Evolutionary conservation across 2,888 invertebrate genomes (phyloP).

Genomic region (Hydriomena furcata): DNA sequence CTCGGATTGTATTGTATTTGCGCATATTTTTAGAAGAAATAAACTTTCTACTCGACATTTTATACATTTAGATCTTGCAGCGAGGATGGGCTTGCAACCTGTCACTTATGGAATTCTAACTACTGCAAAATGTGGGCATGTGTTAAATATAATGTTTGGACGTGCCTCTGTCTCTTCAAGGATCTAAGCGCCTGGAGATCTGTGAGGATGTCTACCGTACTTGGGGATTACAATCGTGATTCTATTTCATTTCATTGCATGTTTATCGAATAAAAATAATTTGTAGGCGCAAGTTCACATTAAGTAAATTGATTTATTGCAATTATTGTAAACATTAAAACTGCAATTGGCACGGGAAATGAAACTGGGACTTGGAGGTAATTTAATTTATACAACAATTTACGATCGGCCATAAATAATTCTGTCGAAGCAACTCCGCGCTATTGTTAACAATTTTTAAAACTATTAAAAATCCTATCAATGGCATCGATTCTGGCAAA

Average conservation of each 20-base stretch:
- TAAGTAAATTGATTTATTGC: constrained; percentile 66
- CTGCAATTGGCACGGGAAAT: constrained; percentile 62
- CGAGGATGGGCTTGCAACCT: too few relatives aligned
- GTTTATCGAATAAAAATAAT: constrained; percentile 14
- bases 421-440: constrained; percentile 62
- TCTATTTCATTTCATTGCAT: constrained; percentile 4
- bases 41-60: constrained; percentile 13
- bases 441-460: constrained; percentile 79
- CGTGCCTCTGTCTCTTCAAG: too few relatives aligned
- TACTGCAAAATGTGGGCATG: too few relatives aligned
- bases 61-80: too few relatives aligned
- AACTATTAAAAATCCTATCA: constrained; percentile 81
- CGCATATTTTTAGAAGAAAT: constrained; percentile 13
- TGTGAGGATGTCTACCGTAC: too few relatives aligned
- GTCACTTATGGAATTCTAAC: too few relatives aligned
- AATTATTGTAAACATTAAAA: constrained; percentile 67
- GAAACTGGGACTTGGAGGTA: constrained; percentile 66
- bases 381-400: constrained; percentile 79
- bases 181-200: too few relatives aligned
- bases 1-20: constrained; percentile 43
- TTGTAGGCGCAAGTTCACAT: constrained; percentile 35
- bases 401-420: constrained; percentile 78
- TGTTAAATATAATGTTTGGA: too few relatives aligned
- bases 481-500: constrained; percentile 70
- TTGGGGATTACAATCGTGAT: too few relatives aligned